Conservation (phyloP, 30 jellyfish, hydroid and myxozoan genomes). For the Pseudorhiza aurosa region DNA sequence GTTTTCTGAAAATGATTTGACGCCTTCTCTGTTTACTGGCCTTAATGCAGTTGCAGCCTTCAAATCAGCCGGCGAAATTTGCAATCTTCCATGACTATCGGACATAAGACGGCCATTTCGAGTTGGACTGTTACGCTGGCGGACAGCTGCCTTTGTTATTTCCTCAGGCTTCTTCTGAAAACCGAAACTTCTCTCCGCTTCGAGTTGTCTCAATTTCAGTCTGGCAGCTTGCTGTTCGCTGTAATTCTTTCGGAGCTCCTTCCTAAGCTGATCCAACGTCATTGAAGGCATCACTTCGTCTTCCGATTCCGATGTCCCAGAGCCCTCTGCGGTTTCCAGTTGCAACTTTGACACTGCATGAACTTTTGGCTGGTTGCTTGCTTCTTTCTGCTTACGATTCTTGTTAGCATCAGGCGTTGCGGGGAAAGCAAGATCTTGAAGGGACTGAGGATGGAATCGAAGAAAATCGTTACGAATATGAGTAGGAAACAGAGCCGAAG, state of each 20-base stretch:
- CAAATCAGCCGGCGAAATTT: slow-evolving; percentile 54
- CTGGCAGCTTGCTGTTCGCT: slow-evolving; percentile 56
- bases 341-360: background rate
- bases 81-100: slow-evolving; percentile 17
- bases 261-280: slow-evolving; percentile 56
- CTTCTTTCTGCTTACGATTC: slow-evolving; percentile 4
- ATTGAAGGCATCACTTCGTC: slow-evolving; percentile 35
- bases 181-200: slow-evolving; percentile 32
- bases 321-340: background rate
- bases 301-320: slow-evolving; percentile 12
- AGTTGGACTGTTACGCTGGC: slow-evolving; percentile 5
- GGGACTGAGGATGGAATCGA: slow-evolving; percentile 38
- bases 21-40: slow-evolving; percentile 47
- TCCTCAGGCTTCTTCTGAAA: slow-evolving; percentile 23
- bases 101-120: background rate
- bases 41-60: slow-evolving; percentile 46
- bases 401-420: slow-evolving; percentile 51
- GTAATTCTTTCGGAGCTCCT: slow-evolving; percentile 20
- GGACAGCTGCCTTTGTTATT: slow-evolving; percentile 56
- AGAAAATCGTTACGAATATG: no score
- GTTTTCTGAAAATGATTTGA: background rate
- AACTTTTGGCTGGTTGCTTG: background rate
- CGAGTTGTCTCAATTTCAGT: slow-evolving; percentile 49
- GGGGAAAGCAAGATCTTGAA: slow-evolving; percentile 48
- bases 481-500: no score